These are phyloP conservation scores for Platysternon megacephalum DNA, from an alignment of 2,113 vertebrate genomes.

Conservation along the genomic window DNA sequence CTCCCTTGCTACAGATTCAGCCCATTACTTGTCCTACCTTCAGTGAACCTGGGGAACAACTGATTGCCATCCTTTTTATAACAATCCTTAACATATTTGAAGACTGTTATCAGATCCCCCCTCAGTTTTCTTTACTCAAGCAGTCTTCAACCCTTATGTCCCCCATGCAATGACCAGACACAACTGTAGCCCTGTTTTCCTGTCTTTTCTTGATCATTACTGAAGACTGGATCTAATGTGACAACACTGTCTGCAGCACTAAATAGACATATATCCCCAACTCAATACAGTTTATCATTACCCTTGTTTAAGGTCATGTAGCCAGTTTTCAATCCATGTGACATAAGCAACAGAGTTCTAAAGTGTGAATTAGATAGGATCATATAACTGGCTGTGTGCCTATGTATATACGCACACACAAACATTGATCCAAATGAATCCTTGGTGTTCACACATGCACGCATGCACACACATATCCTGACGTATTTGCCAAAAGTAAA, in stretches of 20 bases:
- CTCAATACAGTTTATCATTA: neutral
- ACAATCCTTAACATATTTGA: neutral
- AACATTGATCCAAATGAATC: neutral
- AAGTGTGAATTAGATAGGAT: neutral
- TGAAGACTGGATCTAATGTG: neutral
- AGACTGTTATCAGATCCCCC: neutral
- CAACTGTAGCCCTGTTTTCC: neutral
- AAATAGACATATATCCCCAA: neutral
- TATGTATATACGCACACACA: accelerated
- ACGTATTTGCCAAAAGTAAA: neutral
- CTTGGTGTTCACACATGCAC: neutral
- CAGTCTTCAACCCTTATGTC: neutral
- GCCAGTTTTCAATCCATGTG: neutral
- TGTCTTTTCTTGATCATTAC: neutral
- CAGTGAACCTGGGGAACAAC: neutral
- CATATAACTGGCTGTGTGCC: neutral
- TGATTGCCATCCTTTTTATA: neutral
- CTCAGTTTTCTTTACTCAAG: neutral
- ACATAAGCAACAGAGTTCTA: neutral
- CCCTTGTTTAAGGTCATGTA: neutral
- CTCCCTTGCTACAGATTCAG: neutral
- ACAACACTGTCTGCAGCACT: neutral
- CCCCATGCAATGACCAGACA: neutral
- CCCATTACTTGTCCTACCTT: neutral
- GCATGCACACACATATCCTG: neutral